phyloP scores from a whole-genome alignment of 2,113 vertebrate species.

The Theristicus caerulescens region DNA sequence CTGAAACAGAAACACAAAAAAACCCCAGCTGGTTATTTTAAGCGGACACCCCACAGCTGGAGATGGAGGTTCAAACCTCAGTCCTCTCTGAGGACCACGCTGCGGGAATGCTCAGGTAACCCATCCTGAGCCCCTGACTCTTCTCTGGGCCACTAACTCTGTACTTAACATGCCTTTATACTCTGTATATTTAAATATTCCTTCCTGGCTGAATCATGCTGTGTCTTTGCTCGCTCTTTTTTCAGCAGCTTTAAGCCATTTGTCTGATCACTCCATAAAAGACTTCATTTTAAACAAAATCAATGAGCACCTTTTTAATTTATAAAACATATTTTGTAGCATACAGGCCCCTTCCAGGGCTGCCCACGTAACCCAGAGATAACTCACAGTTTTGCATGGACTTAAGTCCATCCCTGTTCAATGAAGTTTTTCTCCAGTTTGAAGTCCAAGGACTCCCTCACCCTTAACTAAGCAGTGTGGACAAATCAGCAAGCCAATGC shows the following conservation, averaged over 20 bases:
- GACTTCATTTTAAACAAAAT: not conserved
- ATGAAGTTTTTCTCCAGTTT: not conserved
- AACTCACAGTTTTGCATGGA: not conserved
- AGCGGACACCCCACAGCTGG: not conserved
- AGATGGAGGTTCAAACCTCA: not conserved
- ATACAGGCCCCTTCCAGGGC: not conserved
- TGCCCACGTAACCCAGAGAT: not conserved
- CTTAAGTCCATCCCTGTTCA: not conserved
- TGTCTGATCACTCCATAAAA: not conserved
- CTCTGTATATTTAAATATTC: not conserved
- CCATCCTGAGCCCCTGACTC: not conserved
- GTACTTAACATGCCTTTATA: not conserved
- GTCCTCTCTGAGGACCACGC: not conserved
- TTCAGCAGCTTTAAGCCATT: not conserved
- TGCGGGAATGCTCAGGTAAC: not conserved
- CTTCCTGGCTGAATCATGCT: not conserved
- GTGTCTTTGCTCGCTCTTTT: not conserved
- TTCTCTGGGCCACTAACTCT: not conserved
- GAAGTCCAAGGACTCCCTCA: not conserved
- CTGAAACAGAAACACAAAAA: not conserved
- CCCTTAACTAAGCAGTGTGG: not conserved
- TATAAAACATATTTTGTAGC: not conserved
- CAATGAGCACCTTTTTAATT: not conserved
- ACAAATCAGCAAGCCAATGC: not conserved
- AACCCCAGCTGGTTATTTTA: not conserved